Base-by-base conservation (phyloP, 2,888 invertebrate species). In the Orthosia gracilis region DNA sequence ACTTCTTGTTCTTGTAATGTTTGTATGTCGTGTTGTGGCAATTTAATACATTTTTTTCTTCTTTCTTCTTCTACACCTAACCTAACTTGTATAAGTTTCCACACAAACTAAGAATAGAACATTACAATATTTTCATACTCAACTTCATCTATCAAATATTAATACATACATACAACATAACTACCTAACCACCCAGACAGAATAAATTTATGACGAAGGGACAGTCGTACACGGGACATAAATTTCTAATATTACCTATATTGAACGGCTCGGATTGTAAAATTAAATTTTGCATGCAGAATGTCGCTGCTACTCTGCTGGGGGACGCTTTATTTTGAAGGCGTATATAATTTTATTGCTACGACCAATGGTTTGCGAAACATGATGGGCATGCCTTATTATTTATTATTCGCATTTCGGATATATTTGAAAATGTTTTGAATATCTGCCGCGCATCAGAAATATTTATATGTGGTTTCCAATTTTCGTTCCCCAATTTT, bases 341-440 rank as follows among this genome's bases (percentile, higher is more conserved):
- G 96, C 96, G 96, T 96, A 95, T 95, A 96, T 96, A 96, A 96
- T 96, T 96, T 96, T 96, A 96, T 95, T 94, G 94, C 94, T 87
- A 92, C 93, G 96, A 93, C 96, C 96, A 95, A 95, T 94, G 96
- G 95, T 93, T 95, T 91, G 95, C 93, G 91, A 94, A 94, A 95
- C 94, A 94, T 92, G 92, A 90, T 89, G 88, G 89, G 91, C 89
- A 93, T 94, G 92, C 85, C 89, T 89, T 92, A 90, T 90, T 92
- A 90, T 85, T 85, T 91, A 91, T 93, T 89, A 85, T 89, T 80
- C 45, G 76, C 55, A 84, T 76, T 81, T 64, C 45, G 4, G 11
- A 73, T 45, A 85, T 18, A 62, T 49, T 52, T 40, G 9, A 69
- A 50, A 76, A 52, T 64, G 18, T 61, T 78, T 55, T 52, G 21